A percentile compares a stretch with the other conserved stretches of the same genome.
phyloP scores from a whole-genome alignment of 2,113 vertebrate species.

The Conger conger region DNA sequence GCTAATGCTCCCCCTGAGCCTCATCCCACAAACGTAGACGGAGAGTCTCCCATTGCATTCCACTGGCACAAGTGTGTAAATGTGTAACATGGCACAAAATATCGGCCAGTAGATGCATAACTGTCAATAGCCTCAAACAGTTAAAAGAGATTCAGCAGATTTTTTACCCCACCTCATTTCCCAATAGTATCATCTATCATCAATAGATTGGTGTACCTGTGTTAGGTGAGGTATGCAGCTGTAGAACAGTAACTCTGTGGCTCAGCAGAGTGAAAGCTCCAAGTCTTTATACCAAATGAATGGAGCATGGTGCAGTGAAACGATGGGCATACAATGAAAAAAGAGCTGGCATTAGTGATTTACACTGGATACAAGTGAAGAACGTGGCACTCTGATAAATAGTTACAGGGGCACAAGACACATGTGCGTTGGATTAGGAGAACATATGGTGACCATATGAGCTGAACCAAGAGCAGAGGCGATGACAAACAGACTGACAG shows the following conservation, averaged over 20 bases:
- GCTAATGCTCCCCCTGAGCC: background rate
- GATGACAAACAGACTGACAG: slow-evolving; percentile 9
- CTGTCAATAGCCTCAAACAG: background rate
- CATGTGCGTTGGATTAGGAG: slow-evolving; percentile 32
- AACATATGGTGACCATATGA: slow-evolving; percentile 52
- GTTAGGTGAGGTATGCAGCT: background rate
- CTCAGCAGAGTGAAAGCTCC: background rate
- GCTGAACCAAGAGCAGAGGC: slow-evolving; percentile 22
- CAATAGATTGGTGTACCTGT: background rate
- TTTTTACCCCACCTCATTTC: background rate
- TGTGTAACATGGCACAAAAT: background rate
- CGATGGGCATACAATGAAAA: background rate
- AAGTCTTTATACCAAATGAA: background rate
- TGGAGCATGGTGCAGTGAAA: background rate
- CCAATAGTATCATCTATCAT: background rate
- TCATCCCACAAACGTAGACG: background rate
- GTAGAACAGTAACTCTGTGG: background rate
- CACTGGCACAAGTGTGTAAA: background rate
- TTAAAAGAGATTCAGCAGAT: background rate
- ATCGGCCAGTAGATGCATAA: background rate
- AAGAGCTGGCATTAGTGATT: background rate
- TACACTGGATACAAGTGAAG: slow-evolving; percentile 29
- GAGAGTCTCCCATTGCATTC: background rate
- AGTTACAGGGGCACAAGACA: slow-evolving; percentile 28
- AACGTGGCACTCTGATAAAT: background rate